Evolutionary conservation across 2,888 invertebrate genomes (phyloP).

Genomic region (Tetragnatha montana): DNA sequence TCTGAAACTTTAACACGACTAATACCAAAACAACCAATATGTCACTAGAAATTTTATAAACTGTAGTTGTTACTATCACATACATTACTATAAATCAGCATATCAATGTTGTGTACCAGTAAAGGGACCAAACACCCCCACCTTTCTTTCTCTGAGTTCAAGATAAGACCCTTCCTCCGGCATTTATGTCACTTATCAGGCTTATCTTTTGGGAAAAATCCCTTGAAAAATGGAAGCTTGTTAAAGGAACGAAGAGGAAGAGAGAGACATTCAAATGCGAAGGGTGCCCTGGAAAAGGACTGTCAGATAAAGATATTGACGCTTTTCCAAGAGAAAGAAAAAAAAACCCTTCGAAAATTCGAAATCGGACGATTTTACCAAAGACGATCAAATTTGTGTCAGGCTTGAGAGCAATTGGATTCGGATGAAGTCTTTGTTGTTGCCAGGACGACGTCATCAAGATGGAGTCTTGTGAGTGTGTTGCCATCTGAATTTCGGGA

Average conservation of each 20-base stretch:
- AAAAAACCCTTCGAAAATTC: background rate
- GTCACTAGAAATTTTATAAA: too few species aligned
- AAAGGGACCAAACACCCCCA: background rate
- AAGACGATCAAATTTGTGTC: conserved; percentile 47
- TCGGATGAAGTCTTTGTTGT: conserved; percentile 1
- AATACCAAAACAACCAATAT: too few species aligned
- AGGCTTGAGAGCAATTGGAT: background rate
- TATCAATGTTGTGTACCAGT: too few species aligned
- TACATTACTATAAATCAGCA: too few species aligned
- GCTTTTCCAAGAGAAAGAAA: background rate
- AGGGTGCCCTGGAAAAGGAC: background rate
- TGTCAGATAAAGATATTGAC: background rate
- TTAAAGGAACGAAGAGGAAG: background rate
- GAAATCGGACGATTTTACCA: conserved; percentile 6
- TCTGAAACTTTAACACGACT: too few species aligned
- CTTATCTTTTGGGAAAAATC: conserved; percentile 5
- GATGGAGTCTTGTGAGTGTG: background rate
- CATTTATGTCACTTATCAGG: conserved; percentile 10
- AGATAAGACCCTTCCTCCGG: background rate
- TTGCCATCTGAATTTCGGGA: background rate
- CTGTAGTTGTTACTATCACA: too few species aligned
- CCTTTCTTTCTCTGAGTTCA: background rate
- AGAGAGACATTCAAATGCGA: background rate
- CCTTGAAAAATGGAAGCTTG: conserved; percentile 21
- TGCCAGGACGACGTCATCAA: background rate